Percentiles rank a stretch among this genome's conserved stretches.
Evolutionary conservation across 2,888 invertebrate species (phyloP).

Genomic region (Ornithoptera priamus): DNA sequence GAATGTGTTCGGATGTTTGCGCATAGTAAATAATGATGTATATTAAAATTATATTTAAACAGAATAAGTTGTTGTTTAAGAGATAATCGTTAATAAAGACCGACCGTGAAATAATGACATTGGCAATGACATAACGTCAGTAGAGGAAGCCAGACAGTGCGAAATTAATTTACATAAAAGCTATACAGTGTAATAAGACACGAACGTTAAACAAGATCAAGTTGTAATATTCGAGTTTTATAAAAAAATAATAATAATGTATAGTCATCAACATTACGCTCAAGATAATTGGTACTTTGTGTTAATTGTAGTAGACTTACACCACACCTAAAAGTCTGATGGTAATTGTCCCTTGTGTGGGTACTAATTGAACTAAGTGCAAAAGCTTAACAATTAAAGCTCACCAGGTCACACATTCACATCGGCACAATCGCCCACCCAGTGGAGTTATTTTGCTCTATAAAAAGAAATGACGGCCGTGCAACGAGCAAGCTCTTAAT

Average conservation of each 20-base stretch:
- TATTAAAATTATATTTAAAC: too few species aligned
- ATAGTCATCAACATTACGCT: neutral
- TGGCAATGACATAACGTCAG: constrained; percentile 47
- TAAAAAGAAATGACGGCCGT: constrained; percentile 34
- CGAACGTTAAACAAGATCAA: constrained; percentile 6
- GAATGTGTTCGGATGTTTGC: too few species aligned
- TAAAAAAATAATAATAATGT: too few species aligned
- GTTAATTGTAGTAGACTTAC: neutral
- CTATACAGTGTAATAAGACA: constrained; percentile 1
- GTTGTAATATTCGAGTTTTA: neutral
- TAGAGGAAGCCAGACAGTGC: constrained; percentile 36
- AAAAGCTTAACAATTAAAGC: constrained; percentile 17
- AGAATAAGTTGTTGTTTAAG: too few species aligned
- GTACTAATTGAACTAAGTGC: constrained; percentile 14
- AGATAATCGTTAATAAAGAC: constrained; percentile 35
- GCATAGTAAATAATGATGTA: too few species aligned
- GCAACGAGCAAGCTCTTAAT: constrained; percentile 26
- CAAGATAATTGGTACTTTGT: neutral
- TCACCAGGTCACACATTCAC: constrained; percentile 2
- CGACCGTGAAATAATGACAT: constrained; percentile 56
- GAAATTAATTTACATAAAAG: constrained; percentile 32
- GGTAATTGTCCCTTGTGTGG: neutral
- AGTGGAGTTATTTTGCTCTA: constrained; percentile 22
- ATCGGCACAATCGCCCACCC: constrained; percentile 19
- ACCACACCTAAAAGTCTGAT: neutral